Evolutionary conservation across 2,797 vertebrate genomes (phyloP), one percentile per base, ranked within the genome.

Genomic region (Tauraco hartlaubi): DNA sequence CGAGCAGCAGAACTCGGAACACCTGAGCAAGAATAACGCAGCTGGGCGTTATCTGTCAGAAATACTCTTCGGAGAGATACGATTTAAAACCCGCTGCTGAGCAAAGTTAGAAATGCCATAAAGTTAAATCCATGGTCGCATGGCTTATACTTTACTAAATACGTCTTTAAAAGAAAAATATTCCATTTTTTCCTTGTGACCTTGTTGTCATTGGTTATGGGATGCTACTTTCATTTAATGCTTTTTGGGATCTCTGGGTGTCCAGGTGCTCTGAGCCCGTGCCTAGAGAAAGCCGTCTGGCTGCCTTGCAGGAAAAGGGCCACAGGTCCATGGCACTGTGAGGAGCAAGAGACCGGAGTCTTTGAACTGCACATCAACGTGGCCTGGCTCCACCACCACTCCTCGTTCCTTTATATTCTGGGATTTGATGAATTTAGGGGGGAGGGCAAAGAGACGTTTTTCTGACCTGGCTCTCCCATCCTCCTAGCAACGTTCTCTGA

Each of bases 261-360:
- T 5, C 31, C 77, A 5, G 35, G 39, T 17, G 46, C 48, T 17
- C 55, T 4, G 13, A 48, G 43, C n/a, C 35, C 12, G 2, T 0
- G 15, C 28, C 2, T 3, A 26, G 28, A 13, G 33, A 29, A 20
- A 21, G 43, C 18, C 7, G 4, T 12, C 41, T 46, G 19, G 44
- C 29, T 58, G 46, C 59, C 23, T 10, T 0, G 2, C 22, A 49
- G 52, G 11, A 11, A 29, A 72, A 44, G 21, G 44, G 37, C 49
- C 19, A 3, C 20, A 14, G 49, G 54, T 6, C 15, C 26, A 0
- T 4, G 19, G 77, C 26, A 12, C 26, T 1, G 1, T 4, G 11
- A 22, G 4, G 9, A 17, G 59, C 52, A 29, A 5, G 31, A 19
- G 55, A 3, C 49, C 17, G 37, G 20, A 55, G 35, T 22, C 46